Conservation (phyloP, 2,888 invertebrate genomes). For the Tipula vernalis region DNA sequence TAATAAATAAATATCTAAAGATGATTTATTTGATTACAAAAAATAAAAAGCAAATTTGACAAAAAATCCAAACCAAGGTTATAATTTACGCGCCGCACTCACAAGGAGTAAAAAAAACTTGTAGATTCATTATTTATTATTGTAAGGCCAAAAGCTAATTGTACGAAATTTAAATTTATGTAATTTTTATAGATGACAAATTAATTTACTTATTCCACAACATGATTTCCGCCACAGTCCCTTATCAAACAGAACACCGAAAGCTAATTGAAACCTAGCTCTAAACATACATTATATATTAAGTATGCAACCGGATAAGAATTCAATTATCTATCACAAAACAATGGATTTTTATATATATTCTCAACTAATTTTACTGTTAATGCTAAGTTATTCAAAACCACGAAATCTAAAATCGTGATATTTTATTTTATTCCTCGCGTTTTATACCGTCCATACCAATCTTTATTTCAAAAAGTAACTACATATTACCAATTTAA, state of each 20-base stretch:
- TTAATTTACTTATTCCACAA: no score
- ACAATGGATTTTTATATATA: neutral
- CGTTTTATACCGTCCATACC: neutral
- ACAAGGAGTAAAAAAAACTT: no score
- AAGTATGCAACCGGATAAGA: neutral
- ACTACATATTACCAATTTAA: neutral
- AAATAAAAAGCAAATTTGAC: no score
- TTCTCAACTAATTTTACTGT: neutral
- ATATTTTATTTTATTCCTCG: neutral
- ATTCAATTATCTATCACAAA: neutral
- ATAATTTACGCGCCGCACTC: no score
- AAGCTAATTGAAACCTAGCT: neutral
- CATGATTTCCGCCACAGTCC: neutral
- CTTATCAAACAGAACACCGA: neutral
- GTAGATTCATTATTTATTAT: no score
- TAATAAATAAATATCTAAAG: no score
- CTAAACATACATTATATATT: neutral
- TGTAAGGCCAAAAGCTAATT: no score
- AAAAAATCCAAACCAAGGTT: no score
- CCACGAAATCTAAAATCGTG: neutral
- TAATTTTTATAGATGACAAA: no score
- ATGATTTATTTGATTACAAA: no score
- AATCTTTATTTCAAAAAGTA: neutral
- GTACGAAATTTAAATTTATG: no score
- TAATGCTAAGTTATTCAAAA: neutral